Evolutionary conservation across 1,140 invertebrate genomes (phyloP).

Genomic region (Leptopilina boulardi): DNA sequence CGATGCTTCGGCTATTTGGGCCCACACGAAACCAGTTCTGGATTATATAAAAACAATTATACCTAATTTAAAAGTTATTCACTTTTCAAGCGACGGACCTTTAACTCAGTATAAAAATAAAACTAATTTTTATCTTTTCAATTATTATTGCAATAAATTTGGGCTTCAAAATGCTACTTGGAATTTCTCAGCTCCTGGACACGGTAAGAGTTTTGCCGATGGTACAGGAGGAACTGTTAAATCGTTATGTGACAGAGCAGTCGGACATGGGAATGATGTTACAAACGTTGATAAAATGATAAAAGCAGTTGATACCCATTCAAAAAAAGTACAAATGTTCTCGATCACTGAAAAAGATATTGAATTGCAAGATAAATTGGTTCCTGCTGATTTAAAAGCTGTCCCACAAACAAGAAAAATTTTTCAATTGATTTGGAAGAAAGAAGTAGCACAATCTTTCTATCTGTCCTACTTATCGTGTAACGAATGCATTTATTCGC

Average conservation of each 20-base stretch:
- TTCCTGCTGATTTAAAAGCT: no score
- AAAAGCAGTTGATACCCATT: no score
- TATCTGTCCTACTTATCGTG: no score
- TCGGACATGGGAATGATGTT: conserved; percentile 6
- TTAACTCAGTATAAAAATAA: background rate
- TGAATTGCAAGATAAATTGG: no score
- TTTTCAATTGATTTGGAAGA: no score
- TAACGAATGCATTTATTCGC: no score
- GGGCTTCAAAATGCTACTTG: background rate
- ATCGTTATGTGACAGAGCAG: conserved; percentile 13
- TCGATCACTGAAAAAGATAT: no score
- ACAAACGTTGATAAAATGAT: background rate
- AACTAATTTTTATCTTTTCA: background rate
- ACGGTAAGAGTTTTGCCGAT: no score
- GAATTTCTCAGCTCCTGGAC: conserved; percentile 26
- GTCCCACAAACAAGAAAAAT: no score
- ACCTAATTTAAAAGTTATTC: no score
- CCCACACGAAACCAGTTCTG: conserved; percentile 63
- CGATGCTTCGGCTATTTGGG: conserved; percentile 65
- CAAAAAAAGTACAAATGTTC: no score
- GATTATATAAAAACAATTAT: conserved; percentile 40
- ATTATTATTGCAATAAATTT: background rate
- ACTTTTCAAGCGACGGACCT: background rate
- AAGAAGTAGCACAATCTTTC: no score
- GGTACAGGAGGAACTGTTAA: conserved; percentile 26